Evolutionary conservation across 2,888 invertebrate genomes (phyloP), one percentile per base, ranked within the genome.

Genomic region (Drosophila kambysellisi): DNA sequence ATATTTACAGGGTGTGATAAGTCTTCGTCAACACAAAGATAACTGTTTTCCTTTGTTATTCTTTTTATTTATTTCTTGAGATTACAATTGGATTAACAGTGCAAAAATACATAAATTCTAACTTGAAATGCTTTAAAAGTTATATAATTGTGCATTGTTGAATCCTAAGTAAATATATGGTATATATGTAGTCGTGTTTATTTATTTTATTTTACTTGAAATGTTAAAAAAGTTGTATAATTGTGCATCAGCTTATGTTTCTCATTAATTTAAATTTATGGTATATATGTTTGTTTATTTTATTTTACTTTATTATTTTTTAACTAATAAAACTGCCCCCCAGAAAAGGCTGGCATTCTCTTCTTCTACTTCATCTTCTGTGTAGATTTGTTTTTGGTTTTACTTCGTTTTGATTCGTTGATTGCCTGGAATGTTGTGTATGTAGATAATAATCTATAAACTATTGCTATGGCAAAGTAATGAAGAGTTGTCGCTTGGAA

Each of bases 401-500:
- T 53, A 63, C 70, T 70, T 71, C 76, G 83, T 62, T 78, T 71
- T 71, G 88, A 76, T 74, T 78, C 85, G 90, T 53, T 78, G 90
- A 84, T 76, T 82, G 74, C 81, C 57, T 78, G 90, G 89, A 82
- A 90, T 90, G 81, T 77, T 63, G 72, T 73, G 41, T 61, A 48
- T 76, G 59, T 60, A 60, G 78, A 78, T 81, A 78, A 63, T 39
- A 81, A 78, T 81, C 78, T 62, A 64, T 50, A 67, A 50, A 65
- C 50, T 58, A 32, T 65, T 53, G 37, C 58, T 35, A 64, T 56
- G 29, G 64, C 41, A 53, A 53, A 20, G 58, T 41, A 57, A 58
- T 51, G n/a, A 33, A 61, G 3, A 52, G 32, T 46, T 12, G 4
- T 25, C 11, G 17, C 6, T 29, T 30, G 30, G 35, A 6, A 17